Base-by-base conservation (phyloP, 2,113 vertebrate species). In the Atrichornis clamosus region DNA sequence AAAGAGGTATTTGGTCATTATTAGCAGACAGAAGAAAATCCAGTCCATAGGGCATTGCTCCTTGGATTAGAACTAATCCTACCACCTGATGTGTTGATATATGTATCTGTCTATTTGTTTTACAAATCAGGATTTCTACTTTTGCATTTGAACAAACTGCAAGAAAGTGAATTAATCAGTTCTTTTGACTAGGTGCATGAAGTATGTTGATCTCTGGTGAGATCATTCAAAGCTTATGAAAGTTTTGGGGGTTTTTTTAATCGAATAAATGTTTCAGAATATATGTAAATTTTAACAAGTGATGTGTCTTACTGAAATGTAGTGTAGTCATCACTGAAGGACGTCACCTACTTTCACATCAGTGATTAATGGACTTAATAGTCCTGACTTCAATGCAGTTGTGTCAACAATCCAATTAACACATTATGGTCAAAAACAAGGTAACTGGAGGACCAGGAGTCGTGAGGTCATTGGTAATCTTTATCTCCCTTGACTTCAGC, bases 241-340 rank as follows among this genome's bases (percentile, higher is more conserved):
- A 39, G 4, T 60, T 62, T 22, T 2, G 24, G 11, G 4, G 1
- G 0, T 7, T 42, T 41, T 35, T 80, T 30, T 17, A 56, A 62
- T 74, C 35, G 70, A 93, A 63, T 46, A 55, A 72, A n/a, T 75
- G 28, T 63, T 82, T 78, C 65, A 85, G 35, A 62, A 75, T 44
- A 39, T 49, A n/a, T 39, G 11, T 15, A 46, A 63, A 59, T 72
- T 76, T 35, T 53, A 50, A 47, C 18, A 20, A 75, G 3, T 26
- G 7, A 15, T 59, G 7, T 33, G 20, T 27, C 26, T 69, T 41
- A 46, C 26, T 50, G 26, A 53, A 79, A 49, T 33, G 8, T 30
- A 60, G 10, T 11, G 13, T 28, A 84, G 20, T 28, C 10, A 32
- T 53, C 60, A 49, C 14, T 37, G 62, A 82, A 79, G 7, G 14